Percentiles rank a stretch among this genome's conserved stretches.
These are phyloP conservation scores for Noctuana brunneofusca DNA, from an alignment of 2,888 invertebrate genomes.

Conservation along the genomic window DNA sequence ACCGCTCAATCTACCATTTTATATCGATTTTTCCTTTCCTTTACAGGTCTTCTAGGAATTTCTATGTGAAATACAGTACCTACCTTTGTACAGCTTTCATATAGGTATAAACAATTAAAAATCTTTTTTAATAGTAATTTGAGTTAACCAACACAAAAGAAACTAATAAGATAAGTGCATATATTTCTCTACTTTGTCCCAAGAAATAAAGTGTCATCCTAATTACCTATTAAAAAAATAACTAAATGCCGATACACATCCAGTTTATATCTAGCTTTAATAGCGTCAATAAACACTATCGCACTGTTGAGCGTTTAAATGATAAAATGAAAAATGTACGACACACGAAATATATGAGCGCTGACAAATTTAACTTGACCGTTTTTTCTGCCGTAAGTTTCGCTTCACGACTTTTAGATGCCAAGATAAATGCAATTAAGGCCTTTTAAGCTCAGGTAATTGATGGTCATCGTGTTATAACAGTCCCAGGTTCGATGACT, in stretches of 20 bases:
- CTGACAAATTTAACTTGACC: conserved; percentile 29
- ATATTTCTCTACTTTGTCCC: neutral
- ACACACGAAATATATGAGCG: conserved; percentile 28
- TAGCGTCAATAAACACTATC: neutral
- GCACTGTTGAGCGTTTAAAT: conserved; percentile 4
- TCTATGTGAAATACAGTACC: no score
- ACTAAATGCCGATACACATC: neutral
- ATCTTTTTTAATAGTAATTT: no score
- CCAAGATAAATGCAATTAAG: conserved; percentile 68
- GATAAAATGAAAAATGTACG: conserved; percentile 10
- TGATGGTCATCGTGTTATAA: conserved; percentile 51
- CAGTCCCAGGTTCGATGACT: conserved; percentile 46
- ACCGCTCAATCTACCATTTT: no score
- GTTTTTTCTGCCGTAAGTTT: conserved; percentile 41
- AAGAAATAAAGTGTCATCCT: conserved; percentile 1
- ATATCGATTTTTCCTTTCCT: no score
- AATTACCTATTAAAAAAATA: neutral
- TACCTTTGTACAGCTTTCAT: no score
- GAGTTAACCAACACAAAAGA: no score
- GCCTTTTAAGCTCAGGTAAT: conserved; percentile 55
- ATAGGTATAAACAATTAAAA: no score
- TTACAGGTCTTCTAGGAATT: no score
- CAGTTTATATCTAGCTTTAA: neutral
- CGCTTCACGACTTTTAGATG: conserved; percentile 48
- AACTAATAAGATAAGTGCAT: no score